Base-by-base conservation (phyloP, 1,140 invertebrate species). In the Pseudomyrmex concolor region DNA sequence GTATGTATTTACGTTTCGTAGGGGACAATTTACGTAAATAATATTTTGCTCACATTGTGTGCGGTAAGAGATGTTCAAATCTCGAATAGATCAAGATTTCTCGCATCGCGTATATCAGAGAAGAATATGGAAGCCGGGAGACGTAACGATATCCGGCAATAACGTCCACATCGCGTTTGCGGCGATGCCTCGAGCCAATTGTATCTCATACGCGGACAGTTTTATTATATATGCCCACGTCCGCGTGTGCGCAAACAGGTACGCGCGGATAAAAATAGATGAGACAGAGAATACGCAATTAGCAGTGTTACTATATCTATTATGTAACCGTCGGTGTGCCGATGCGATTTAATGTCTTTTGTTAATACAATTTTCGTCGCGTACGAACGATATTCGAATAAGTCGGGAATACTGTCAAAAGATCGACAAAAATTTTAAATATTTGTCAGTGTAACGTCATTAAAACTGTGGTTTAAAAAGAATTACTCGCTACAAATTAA, bases 81-180 rank as follows among this genome's bases (percentile, higher is more conserved):
- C 19, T 34, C 10, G 13, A 43, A 67, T 17, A 17, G 19, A 34
- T 15, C 19, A 50, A 59, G 66, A 70, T 55, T 25, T 19, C 34
- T 22, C 48, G 59, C 22, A 8, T 64, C 13, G 63, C 13, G 66
- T n/a, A 71, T 54, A 71, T 80, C 54, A 50, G 10, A n/a, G 54
- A 80, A 80, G 54, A 80, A 80, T 71, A 50, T 80, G 66, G 66
- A 43, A 60, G 22, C 15, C 43, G 8, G 19, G 34, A 67, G 74
- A 34, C 76, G 64, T 78, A 70, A 80, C 55, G 64, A 80, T 78
- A 80, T 78, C 76, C 54, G 34, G 64, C 76, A 34, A 71, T 71
- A 80, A 71, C 54, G 54, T 80, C 43, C 67, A 34, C 5, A 19
- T 7, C 19, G 54, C 76, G 51, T 68, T 34, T 34, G 76, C 25